Conservation (phyloP, 2,113 vertebrate species). For the Tricholaema leucomelas region DNA sequence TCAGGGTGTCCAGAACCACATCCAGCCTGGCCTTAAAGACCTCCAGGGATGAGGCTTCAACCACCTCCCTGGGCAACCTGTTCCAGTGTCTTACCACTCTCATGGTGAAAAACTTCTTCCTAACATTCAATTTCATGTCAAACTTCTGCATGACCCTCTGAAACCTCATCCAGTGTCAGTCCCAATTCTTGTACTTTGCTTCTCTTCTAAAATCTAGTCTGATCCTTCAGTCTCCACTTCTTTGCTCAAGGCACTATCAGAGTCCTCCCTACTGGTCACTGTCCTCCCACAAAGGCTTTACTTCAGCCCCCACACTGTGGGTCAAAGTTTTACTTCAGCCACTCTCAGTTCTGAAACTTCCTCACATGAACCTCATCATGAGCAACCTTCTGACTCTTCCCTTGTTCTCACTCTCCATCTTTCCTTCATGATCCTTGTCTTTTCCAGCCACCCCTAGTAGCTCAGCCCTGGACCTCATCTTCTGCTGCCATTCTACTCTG, state of each 20-base stretch:
- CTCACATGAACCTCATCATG: accelerated
- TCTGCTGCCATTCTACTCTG: neutral
- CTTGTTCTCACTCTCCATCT: neutral
- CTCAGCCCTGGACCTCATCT: neutral
- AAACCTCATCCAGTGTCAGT: neutral
- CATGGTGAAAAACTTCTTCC: too few relatives aligned
- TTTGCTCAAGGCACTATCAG: neutral
- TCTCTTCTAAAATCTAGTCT: neutral
- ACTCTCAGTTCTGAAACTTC: neutral
- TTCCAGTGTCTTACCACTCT: too few relatives aligned
- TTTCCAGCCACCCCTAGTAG: neutral
- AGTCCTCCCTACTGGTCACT: neutral
- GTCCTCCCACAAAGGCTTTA: neutral
- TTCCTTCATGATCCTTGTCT: neutral
- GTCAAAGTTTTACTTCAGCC: neutral
- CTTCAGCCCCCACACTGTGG: neutral
- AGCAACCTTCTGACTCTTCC: neutral
- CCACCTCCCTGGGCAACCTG: too few relatives aligned
- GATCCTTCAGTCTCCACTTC: neutral
- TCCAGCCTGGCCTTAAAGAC: too few relatives aligned
- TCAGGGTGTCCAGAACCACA: too few relatives aligned
- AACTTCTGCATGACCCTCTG: neutral
- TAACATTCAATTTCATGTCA: neutral
- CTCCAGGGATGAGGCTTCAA: too few relatives aligned
- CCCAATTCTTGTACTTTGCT: neutral